Evolutionary conservation across 2,113 vertebrate species (phyloP).

Genomic region (Centropus unirufus): DNA sequence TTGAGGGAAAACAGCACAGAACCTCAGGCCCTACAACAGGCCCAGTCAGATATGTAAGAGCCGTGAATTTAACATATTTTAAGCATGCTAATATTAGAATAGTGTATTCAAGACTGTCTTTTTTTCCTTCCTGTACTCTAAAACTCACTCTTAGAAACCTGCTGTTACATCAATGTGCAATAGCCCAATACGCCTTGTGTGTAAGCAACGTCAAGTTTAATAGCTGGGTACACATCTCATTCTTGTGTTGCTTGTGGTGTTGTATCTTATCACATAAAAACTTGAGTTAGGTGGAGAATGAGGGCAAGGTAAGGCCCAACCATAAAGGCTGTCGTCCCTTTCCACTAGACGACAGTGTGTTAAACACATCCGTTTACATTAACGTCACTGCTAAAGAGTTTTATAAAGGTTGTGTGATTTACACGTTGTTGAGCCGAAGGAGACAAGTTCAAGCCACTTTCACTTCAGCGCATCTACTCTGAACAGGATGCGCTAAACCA

Average conservation of each 20-base stretch:
- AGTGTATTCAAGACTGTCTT: not conserved
- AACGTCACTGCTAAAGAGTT: not conserved
- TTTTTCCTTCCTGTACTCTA: not conserved
- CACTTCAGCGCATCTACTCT: not conserved
- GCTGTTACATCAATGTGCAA: not conserved
- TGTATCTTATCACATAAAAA: not conserved
- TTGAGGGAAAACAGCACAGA: slow-evolving; percentile 11
- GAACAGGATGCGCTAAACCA: not conserved
- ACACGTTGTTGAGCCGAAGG: not conserved
- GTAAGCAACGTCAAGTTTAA: not conserved
- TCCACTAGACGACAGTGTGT: not conserved
- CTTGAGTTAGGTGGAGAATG: not conserved
- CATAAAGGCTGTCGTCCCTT: not conserved
- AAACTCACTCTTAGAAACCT: not conserved
- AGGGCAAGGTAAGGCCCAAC: not conserved
- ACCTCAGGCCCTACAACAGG: not conserved
- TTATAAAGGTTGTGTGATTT: not conserved
- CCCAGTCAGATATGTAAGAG: not conserved
- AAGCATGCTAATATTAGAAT: not conserved
- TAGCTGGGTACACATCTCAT: not conserved
- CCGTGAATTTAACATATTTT: not conserved
- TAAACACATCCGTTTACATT: not conserved
- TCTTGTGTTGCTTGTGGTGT: not conserved
- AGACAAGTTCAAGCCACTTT: not conserved
- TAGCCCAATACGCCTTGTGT: not conserved